Evolutionary conservation across 2,113 vertebrate genomes (phyloP).

Genomic region (Nannospalax galili): DNA sequence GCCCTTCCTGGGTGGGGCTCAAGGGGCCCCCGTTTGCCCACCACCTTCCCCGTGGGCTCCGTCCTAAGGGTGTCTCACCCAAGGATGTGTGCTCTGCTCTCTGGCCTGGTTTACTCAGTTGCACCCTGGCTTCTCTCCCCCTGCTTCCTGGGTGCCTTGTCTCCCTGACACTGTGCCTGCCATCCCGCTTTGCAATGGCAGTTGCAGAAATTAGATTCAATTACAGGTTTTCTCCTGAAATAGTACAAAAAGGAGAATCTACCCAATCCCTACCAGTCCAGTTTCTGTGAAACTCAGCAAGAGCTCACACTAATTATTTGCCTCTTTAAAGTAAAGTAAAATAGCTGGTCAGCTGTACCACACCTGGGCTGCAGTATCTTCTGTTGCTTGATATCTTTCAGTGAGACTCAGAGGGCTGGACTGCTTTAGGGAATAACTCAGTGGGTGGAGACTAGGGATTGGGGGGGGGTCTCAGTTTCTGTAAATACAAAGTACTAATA

Average conservation of each 20-base stretch:
- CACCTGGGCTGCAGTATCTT: not conserved
- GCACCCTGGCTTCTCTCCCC: conserved; percentile 55
- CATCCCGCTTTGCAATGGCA: conserved; percentile 82
- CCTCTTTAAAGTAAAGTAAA: conserved; percentile 65
- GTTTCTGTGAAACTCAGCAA: conserved; percentile 53
- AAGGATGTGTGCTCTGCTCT: not conserved
- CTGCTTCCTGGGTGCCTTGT: conserved; percentile 59
- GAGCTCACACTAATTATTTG: conserved; percentile 61
- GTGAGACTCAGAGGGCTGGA: not conserved
- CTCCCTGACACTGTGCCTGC: conserved; percentile 80
- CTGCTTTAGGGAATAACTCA: not conserved
- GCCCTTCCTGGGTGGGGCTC: not conserved
- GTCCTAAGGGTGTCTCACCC: not conserved
- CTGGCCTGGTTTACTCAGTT: conserved; percentile 52
- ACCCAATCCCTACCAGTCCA: not conserved
- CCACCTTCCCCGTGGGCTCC: conserved; percentile 5
- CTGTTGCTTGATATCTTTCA: not conserved
- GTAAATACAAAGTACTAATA: not conserved
- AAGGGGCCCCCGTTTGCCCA: not conserved
- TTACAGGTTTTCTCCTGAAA: conserved; percentile 85
- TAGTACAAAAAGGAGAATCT: conserved; percentile 67
- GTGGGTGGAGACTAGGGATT: not conserved
- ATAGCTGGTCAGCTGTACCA: not conserved
- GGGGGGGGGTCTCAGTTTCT: conserved; percentile 8
- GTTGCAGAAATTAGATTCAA: conserved; percentile 86